Evolutionary conservation across 2,888 invertebrate species (phyloP), one percentile per base, ranked within the genome.

Genomic region (Azorinus chamasolen): DNA sequence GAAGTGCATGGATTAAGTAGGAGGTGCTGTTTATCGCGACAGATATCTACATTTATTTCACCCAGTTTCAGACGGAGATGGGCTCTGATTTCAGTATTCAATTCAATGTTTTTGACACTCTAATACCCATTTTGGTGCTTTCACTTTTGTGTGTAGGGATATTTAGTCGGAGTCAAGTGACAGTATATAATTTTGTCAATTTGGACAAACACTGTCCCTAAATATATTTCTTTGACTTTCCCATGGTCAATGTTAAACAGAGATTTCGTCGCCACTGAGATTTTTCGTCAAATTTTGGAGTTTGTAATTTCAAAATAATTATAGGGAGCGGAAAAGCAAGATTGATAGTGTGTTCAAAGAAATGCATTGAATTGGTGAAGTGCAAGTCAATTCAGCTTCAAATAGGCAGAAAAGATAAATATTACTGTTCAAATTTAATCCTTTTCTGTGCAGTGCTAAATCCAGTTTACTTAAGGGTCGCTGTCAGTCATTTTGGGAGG

Each of bases 161-260:
- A 65, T 69, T 70, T 70, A 74, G 66, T 22, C 69, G 54, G 66
- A 70, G 58, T 48, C 3, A 50, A 51, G 41, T 79, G 79, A 79
- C 79, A 79, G 64, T 79, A 69, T 80, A 69, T 80, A 77, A 80
- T 80, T 80, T 80, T 80, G 73, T 77, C 72, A 69, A 68, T 80
- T 76, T 68, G 63, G 50, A 53, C 55, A 66, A 66, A 73, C 65
- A 66, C 50, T 66, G 43, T 66, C 48, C 27, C 48, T 58, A 50
- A 58, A 61, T 70, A 54, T 72, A 70, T 70, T 53, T 59, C 46
- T 45, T 66, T 55, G 24, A 27, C 50, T 77, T 80, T 80, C 73
- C 76, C 80, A 73, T 64, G 66, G 80, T 70, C 66, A 70, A 24
- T 48, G 45, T 32, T 62, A 48, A 58, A 39, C 24, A 48, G 27